A percentile compares a stretch with the other conserved stretches of the same genome.
Evolutionary conservation across 2,113 vertebrate species (phyloP).

Genomic region (Beaufortia kweichowensis): DNA sequence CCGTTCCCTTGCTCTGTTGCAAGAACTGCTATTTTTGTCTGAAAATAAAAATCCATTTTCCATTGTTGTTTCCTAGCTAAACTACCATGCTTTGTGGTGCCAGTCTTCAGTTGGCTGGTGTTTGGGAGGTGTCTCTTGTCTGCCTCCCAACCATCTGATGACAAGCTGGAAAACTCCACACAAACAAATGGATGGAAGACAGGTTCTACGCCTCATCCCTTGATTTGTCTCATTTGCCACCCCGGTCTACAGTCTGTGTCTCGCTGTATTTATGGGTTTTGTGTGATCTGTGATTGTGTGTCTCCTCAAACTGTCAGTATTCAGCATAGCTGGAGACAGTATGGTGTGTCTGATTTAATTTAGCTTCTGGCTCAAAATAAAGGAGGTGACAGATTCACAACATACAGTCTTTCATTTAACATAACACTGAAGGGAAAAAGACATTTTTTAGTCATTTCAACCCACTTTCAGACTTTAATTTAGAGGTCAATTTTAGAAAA

Average conservation of each 20-base stretch:
- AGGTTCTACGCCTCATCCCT: not conserved
- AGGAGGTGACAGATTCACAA: not conserved
- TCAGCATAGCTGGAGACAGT: not conserved
- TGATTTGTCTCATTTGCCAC: not conserved
- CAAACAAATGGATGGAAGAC: slow-evolving; percentile 15
- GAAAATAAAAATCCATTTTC: not conserved
- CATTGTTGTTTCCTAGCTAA: not conserved
- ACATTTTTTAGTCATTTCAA: too few relatives aligned
- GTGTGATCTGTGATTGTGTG: slow-evolving; percentile 33
- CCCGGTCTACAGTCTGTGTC: slow-evolving; percentile 10
- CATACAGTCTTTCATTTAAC: not conserved
- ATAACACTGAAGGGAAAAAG: too few relatives aligned
- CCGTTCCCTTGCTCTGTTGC: too few relatives aligned
- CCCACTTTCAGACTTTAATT: too few relatives aligned
- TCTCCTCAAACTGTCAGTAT: slow-evolving; percentile 30
- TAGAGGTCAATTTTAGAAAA: too few relatives aligned
- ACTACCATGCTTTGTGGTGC: not conserved
- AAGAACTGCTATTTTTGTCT: not conserved
- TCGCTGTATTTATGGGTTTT: slow-evolving; percentile 24
- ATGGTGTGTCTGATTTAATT: not conserved
- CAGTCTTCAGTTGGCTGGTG: not conserved
- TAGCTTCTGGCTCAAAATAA: not conserved
- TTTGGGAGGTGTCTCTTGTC: not conserved
- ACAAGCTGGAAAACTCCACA: slow-evolving; percentile 18
- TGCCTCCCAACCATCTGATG: not conserved